Conservation (phyloP, 2,888 invertebrate species). For the Pyrrhosoma nymphula region DNA sequence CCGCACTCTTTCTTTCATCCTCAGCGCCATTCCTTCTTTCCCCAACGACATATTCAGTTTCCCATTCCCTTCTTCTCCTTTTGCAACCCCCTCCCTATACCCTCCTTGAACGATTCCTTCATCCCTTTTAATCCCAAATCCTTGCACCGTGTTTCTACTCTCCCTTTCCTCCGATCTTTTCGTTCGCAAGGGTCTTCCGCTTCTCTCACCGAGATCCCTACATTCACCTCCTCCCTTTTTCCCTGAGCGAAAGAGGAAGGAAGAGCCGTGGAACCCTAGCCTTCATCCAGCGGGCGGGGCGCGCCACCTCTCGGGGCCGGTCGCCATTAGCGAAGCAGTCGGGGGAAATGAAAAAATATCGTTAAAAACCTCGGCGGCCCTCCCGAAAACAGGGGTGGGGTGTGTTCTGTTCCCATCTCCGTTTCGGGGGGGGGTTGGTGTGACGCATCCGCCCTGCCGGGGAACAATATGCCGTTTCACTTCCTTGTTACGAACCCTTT, state of each 20-base stretch:
- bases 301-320: not conserved
- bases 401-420: not conserved
- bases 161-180: not conserved
- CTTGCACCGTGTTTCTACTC: not conserved
- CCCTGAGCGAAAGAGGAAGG: not conserved
- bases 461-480: slow-evolving; percentile 22
- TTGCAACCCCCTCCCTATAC: not conserved
- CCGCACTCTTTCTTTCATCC: slow-evolving; percentile 4
- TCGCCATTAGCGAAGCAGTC: not conserved
- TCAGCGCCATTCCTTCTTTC: not conserved
- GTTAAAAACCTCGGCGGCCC: slow-evolving; percentile 3
- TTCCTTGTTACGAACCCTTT: not conserved
- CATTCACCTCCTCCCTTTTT: not conserved
- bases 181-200: not conserved
- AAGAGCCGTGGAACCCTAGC: not conserved
- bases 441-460: not conserved
- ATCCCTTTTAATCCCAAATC: slow-evolving; percentile 36
- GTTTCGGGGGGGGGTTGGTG: not conserved
- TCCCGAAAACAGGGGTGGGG: not conserved
- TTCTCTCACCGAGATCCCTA: not conserved
- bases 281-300: not conserved
- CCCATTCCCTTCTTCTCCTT: not conserved
- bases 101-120: not conserved
- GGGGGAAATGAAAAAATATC: slow-evolving; percentile 22
- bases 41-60: not conserved